These are phyloP conservation scores for Sebastes matsubarae DNA, from an alignment of 2,797 vertebrate species.

Conservation along the genomic window DNA sequence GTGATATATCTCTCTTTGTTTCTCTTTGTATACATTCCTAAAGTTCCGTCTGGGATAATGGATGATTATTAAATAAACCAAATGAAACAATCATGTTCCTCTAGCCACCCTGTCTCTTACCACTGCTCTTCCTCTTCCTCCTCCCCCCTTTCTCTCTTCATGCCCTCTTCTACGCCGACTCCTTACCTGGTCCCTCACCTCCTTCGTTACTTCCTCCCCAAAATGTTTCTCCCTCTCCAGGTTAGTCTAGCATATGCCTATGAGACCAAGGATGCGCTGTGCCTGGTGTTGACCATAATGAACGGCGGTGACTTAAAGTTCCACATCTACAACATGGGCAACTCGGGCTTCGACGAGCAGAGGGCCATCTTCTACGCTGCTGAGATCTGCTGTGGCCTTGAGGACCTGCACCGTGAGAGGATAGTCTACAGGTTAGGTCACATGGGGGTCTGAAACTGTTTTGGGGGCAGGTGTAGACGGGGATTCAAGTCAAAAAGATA, in stretches of 20 bases:
- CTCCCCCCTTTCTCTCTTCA: not conserved
- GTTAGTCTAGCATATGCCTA: conserved; percentile 93
- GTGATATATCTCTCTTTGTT: conserved; percentile 8
- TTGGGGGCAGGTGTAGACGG: too few relatives aligned
- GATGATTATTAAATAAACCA: conserved; percentile 40
- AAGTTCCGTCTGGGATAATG: conserved; percentile 27
- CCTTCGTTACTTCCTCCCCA: conserved; percentile 12
- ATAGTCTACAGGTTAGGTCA: conserved; percentile 91
- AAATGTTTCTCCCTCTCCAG: conserved; percentile 68
- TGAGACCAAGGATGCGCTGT: conserved; percentile 92
- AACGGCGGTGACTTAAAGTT: conserved; percentile 95
- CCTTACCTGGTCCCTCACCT: not conserved
- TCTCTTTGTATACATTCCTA: conserved; percentile 50
- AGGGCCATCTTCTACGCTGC: conserved; percentile 94
- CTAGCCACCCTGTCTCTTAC: conserved; percentile 37
- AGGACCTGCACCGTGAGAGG: conserved; percentile 91
- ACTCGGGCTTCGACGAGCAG: conserved; percentile 92
- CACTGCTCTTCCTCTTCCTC: conserved; percentile 9
- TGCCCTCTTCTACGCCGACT: not conserved
- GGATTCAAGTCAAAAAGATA: not conserved
- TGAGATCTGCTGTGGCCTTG: conserved; percentile 93
- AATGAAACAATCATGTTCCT: conserved; percentile 24
- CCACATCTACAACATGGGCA: conserved; percentile 94
- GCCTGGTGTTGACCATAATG: conserved; percentile 95
- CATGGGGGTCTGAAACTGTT: not conserved